Conservation (phyloP, 2,888 invertebrate genomes). For the Aphidoletes aphidimyza region DNA sequence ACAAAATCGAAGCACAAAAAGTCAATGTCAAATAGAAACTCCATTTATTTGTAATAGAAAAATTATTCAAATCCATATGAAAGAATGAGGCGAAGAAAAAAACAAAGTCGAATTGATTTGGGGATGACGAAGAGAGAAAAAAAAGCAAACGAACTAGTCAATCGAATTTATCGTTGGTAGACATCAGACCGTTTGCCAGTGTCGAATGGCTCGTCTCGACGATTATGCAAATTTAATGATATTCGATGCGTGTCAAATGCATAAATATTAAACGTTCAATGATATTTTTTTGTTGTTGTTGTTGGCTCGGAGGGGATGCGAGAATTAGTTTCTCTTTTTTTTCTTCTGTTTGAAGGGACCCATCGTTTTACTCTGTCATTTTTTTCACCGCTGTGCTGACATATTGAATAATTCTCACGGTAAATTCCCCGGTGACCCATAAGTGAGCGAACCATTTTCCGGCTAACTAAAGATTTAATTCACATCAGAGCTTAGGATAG, state of each 20-base stretch:
- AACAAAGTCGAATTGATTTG: conserved; percentile 7
- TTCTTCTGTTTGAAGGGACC: neutral
- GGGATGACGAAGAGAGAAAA: neutral
- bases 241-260: conserved; percentile 49
- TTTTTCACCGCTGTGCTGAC: neutral
- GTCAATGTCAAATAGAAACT: conserved; percentile 26
- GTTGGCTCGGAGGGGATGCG: neutral
- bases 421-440: conserved; percentile 26
- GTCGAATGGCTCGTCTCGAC: conserved; percentile 26
- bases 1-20: neutral
- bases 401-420: conserved; percentile 27
- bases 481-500: no score
- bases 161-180: conserved; percentile 43
- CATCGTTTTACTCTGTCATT: neutral
- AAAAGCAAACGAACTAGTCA: neutral
- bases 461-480: conserved; percentile 46
- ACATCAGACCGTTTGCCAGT: conserved; percentile 33
- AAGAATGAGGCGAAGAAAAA: neutral
- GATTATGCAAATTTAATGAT: conserved; percentile 44
- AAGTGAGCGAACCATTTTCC: conserved; percentile 24
- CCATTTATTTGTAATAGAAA: conserved; percentile 42
- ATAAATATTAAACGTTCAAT: conserved; percentile 46
- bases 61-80: conserved; percentile 15
- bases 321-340: neutral
- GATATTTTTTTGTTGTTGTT: neutral